Evolutionary conservation across 1,140 invertebrate species (phyloP), one percentile per base, ranked within the genome.

Genomic region (Diuraphis noxia): DNA sequence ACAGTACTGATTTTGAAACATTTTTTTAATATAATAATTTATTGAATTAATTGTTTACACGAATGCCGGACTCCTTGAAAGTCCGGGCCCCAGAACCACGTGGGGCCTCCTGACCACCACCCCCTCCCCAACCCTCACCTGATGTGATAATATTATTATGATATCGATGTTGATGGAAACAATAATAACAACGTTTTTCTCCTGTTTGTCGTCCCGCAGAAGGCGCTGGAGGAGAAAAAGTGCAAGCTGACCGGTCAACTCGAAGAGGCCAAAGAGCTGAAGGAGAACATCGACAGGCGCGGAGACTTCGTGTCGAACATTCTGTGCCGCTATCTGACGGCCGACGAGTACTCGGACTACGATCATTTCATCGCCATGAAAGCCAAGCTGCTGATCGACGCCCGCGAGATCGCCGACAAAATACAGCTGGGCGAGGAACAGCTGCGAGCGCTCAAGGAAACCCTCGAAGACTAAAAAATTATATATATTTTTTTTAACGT

Each of bases 301-400:
- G 96, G 97, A 93, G 94, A 95, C n/a, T 96, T 95, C 93, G 96
- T 98, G 23, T 96, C 96, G 17, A 95, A 95, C 49, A 96, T 97
- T 92, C 94, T 98, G 81, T 95, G 95, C 89, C 96, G 97, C 93
- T 97, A 97, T 94, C 94, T 98, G 91, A 95, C 95, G 92, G 95
- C 95, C 30, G 96, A 97, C 87, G 96, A 98, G 93, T 97, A 96
- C 93, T 96, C 96, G 40, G 97, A 98, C 93, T 98, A 98, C 93
- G 96, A 97, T 93, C 96, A 98, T 93, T 98, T 97, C 94, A 97
- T 98, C 93, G 97, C 97, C 93, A 98, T 98, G 97, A 98, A 98
- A 95, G 96, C 97, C n/a, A 97, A 97, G 94, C 94, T 98, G 84
- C 96, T 97, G 92, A 96, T 98, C 93, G 97, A 98, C 93, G 95